phyloP scores from a whole-genome alignment of 2,113 vertebrate species.

The Nerophis ophidion region DNA sequence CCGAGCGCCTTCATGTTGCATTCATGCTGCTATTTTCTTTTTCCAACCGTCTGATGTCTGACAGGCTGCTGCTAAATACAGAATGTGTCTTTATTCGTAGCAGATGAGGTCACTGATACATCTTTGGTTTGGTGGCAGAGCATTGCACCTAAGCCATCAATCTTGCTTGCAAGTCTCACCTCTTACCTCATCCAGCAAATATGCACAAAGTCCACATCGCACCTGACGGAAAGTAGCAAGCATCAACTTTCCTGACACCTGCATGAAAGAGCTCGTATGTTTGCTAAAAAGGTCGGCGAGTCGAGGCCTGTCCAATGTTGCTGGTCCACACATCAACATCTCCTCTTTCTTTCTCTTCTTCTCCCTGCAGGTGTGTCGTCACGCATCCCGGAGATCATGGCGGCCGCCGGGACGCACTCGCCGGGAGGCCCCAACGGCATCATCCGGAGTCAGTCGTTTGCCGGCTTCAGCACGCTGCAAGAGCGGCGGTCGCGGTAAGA shows the following conservation, averaged over 20 bases:
- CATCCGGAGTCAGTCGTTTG: conserved; percentile 96
- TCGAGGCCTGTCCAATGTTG: conserved; percentile 18
- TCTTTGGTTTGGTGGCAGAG: neutral
- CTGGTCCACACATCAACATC: neutral
- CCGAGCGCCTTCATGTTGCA: conserved; percentile 29
- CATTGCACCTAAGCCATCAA: no score
- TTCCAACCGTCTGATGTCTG: conserved; percentile 28
- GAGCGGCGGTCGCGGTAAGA: conserved; percentile 89
- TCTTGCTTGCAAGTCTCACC: no score
- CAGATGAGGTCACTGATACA: conserved; percentile 20
- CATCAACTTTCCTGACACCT: conserved; percentile 14
- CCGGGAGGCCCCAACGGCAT: conserved; percentile 96
- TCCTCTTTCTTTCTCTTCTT: conserved; percentile 4
- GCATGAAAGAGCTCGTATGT: conserved; percentile 28
- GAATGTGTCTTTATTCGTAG: conserved; percentile 11
- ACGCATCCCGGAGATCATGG: conserved; percentile 88
- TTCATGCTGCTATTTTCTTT: conserved; percentile 24
- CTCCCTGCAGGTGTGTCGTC: conserved; percentile 80
- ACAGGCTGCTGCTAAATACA: conserved; percentile 40
- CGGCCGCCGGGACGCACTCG: conserved; percentile 87
- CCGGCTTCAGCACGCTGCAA: conserved; percentile 94
- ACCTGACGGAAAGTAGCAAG: conserved; percentile 6
- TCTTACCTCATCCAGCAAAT: conserved; percentile 11
- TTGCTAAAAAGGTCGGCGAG: conserved; percentile 23
- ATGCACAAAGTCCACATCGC: neutral